Percentiles rank a stretch among this genome's conserved stretches.
These are phyloP conservation scores for Acronicta aceris DNA, from an alignment of 2,888 invertebrate genomes.

Conservation along the genomic window DNA sequence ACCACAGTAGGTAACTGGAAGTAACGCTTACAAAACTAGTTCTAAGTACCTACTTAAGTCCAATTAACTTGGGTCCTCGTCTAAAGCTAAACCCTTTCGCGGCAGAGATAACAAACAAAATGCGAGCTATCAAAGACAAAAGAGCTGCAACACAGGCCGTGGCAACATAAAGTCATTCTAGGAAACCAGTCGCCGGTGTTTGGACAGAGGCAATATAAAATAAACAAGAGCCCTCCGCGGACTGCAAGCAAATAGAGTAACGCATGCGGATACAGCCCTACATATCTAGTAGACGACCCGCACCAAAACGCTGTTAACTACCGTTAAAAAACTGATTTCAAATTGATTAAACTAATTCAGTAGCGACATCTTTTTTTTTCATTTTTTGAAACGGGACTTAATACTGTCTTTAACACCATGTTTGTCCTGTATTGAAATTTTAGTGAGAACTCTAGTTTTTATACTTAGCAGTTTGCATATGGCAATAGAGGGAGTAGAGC, in stretches of 20 bases:
- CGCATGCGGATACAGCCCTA: slow-evolving; percentile 46
- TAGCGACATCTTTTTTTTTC: too few relatives aligned
- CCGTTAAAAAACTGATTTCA: too few relatives aligned
- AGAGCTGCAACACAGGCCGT: slow-evolving; percentile 57
- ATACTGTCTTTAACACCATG: too few relatives aligned
- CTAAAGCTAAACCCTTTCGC: slow-evolving; percentile 31
- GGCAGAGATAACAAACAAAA: slow-evolving; percentile 41
- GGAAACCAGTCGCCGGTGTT: slow-evolving; percentile 81
- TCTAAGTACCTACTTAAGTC: neutral
- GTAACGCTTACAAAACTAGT: neutral
- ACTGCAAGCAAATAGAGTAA: slow-evolving; percentile 75
- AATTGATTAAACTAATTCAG: too few relatives aligned
- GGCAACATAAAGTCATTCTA: slow-evolving; percentile 76
- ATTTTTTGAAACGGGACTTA: too few relatives aligned
- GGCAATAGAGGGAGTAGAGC: too few relatives aligned
- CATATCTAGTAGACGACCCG: slow-evolving; percentile 51
- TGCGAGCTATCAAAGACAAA: slow-evolving; percentile 59
- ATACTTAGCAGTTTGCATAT: too few relatives aligned
- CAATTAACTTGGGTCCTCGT: slow-evolving; percentile 6
- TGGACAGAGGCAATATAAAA: slow-evolving; percentile 79
- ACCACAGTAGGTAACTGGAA: neutral
- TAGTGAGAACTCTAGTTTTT: too few relatives aligned
- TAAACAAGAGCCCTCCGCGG: slow-evolving; percentile 76
- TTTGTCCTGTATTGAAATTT: too few relatives aligned
- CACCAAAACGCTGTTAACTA: neutral